A percentile compares a stretch with the other conserved stretches of the same genome.
Conservation (phyloP, 2,113 vertebrate species). For the Struthio camelus region DNA sequence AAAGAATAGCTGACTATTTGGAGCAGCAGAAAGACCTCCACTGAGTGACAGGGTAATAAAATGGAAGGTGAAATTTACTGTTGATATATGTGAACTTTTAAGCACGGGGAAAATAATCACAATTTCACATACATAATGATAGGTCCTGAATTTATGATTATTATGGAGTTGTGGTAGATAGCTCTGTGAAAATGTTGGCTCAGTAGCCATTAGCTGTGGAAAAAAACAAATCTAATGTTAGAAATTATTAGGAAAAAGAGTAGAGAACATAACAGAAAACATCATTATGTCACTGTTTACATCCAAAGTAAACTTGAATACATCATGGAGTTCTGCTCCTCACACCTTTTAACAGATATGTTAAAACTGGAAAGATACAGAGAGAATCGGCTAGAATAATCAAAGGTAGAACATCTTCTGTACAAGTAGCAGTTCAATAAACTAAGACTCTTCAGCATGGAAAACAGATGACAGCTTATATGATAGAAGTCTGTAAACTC, state of each 20-base stretch:
- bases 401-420: neutral
- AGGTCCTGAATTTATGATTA: neutral
- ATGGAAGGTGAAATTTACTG: neutral
- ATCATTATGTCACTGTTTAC: neutral
- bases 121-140: neutral
- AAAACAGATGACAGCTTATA: neutral
- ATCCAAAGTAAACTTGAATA: neutral
- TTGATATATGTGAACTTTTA: neutral
- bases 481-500: neutral
- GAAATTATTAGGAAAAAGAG: neutral
- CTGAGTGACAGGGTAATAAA: neutral
- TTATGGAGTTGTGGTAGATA: neutral
- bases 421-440: neutral
- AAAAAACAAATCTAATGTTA: neutral
- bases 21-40: neutral
- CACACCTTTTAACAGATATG: neutral
- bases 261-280: neutral
- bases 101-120: neutral
- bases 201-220: neutral
- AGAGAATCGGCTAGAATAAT: neutral
- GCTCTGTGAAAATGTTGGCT: neutral
- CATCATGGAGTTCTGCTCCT: neutral
- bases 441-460: neutral
- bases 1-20: neutral
- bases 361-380: neutral